Percentiles rank a stretch among this genome's conserved stretches.
Conservation (phyloP, 2,113 vertebrate species). For the Thalassoma bifasciatum region DNA sequence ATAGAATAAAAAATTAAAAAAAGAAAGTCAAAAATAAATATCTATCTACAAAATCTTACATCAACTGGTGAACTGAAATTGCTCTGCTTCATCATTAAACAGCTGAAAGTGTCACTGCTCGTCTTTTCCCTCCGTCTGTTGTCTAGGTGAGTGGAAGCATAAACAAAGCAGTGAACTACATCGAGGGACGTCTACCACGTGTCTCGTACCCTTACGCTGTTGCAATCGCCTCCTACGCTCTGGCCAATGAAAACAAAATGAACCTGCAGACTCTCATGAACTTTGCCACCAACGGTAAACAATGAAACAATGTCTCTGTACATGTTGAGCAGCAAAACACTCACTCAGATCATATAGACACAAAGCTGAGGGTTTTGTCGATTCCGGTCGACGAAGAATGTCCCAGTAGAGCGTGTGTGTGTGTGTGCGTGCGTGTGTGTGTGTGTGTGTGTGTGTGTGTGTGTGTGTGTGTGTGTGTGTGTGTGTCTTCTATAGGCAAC, state of each 20-base stretch:
- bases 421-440: too few relatives aligned
- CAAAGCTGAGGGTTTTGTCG: too few relatives aligned
- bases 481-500: background rate
- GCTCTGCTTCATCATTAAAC: too few relatives aligned
- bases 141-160: conserved; percentile 80
- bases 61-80: too few relatives aligned
- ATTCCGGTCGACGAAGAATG: too few relatives aligned
- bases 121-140: background rate
- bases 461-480: conserved; percentile 9
- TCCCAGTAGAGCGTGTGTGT: too few relatives aligned
- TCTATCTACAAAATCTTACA: too few relatives aligned
- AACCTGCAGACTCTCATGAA: conserved; percentile 64
- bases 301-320: background rate
- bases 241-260: conserved; percentile 77
- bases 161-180: conserved; percentile 75
- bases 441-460: conserved; percentile 3
- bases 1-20: too few relatives aligned
- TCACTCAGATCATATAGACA: background rate
- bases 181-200: conserved; percentile 64
- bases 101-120: too few relatives aligned
- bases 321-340: background rate
- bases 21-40: too few relatives aligned
- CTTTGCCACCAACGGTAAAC: conserved; percentile 77
- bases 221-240: conserved; percentile 86
- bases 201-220: conserved; percentile 86